Evolutionary conservation across 2,888 invertebrate genomes (phyloP), one percentile per base, ranked within the genome.

Genomic region (Clunio marinus): DNA sequence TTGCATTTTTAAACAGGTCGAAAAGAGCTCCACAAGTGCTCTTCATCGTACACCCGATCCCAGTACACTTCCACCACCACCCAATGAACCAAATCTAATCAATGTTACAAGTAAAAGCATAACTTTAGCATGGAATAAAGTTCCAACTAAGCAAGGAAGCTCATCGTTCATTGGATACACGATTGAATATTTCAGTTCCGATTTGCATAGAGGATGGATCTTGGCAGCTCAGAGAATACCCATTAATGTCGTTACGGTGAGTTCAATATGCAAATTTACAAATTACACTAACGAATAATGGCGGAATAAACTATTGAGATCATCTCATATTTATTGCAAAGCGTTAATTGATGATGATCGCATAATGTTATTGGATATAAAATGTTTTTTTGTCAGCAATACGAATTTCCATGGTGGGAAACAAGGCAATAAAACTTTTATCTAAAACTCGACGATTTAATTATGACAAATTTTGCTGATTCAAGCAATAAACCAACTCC

Each of bases 181-280:
- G 8, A 84, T 89, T 59, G 88, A 89, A 76, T 88, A 88, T 75
- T 89, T 87, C 77, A 88, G 88, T 77, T 86, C 86, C 10, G 90
- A 90, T 77, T 80, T 89, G 67, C 88, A 88, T 74, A 87, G 87
- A 71, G 91, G 91, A 58, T 89, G 88, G 89, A 84, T 87, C 45
- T 82, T 86, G 35, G 86, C 87, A 8, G 88, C 87, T 7, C 84
- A 85, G 73, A 82, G 86, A 62, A 83, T 91, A 51, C 82, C 84
- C 41, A 83, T 84, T 70, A 87, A 88, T 70, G 84, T 84, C 72
- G 88, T 86, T 77, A 85, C 86, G 63, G 88, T 92, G 41, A 5
- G 41, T 41, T 41, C 10, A 41, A 10, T 55, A 8, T 24, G n/a
- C n/a, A n/a, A 27, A 62, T 46, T 24, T 62, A 46, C n/a, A 51